A percentile compares a stretch with the other conserved stretches of the same genome.
These are phyloP conservation scores for Crypturellus undulatus DNA, from an alignment of 2,113 vertebrate genomes.

Conservation along the genomic window DNA sequence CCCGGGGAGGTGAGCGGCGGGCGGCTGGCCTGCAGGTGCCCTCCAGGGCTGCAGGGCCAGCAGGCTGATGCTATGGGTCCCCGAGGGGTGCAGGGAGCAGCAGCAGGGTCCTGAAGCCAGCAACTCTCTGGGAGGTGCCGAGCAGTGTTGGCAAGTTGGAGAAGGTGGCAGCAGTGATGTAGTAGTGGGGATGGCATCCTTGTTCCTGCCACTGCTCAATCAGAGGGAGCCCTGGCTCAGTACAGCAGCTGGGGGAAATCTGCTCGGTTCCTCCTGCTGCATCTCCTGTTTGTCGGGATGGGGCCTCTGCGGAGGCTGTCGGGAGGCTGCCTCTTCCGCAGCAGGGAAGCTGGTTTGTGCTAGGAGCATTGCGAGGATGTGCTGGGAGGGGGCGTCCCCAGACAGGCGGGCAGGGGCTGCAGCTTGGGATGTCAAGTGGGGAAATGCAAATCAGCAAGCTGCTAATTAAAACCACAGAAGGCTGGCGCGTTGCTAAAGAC, in stretches of 20 bases:
- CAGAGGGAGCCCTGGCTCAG: not conserved
- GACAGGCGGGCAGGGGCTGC: conserved; percentile 15
- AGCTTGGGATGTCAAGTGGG: conserved; percentile 40
- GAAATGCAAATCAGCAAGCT: conserved; percentile 65
- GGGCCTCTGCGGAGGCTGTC: conserved; percentile 37
- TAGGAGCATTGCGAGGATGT: not conserved
- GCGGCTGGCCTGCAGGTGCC: not conserved
- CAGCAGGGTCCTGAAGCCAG: not conserved
- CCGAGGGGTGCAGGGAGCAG: not conserved
- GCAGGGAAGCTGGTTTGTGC: not conserved
- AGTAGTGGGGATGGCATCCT: not conserved
- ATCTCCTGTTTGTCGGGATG: rapidly evolving
- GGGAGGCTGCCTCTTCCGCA: not conserved
- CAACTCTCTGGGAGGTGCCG: not conserved
- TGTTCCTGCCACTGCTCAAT: not conserved
- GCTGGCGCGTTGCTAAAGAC: conserved; percentile 49
- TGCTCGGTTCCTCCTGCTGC: not conserved
- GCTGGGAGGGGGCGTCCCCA: conserved; percentile 53
- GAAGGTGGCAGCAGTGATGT: not conserved
- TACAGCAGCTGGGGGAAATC: conserved; percentile 9
- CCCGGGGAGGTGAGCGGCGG: too few species aligned
- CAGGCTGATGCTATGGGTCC: not conserved
- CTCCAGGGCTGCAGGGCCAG: not conserved
- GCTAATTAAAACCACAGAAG: conserved; percentile 67
- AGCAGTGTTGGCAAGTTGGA: not conserved